Evolutionary conservation across 2,797 vertebrate species (phyloP).

Genomic region (Lepus townsendii): DNA sequence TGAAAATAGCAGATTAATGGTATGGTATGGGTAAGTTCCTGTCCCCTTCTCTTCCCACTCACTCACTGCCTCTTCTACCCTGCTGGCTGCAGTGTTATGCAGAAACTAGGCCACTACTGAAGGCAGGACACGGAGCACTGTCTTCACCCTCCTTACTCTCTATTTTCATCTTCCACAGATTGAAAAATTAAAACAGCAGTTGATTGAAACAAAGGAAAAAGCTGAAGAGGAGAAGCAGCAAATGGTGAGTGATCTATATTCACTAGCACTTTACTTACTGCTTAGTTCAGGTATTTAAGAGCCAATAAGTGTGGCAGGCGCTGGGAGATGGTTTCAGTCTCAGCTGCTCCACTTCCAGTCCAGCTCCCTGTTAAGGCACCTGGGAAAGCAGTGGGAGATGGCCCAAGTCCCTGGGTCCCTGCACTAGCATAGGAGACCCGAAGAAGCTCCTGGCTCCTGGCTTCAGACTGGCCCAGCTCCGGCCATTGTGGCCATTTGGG

Average conservation of each 20-base stretch:
- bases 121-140: not conserved
- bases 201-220: conserved; percentile 86
- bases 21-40: not conserved
- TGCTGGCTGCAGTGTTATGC: conserved; percentile 40
- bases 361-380: too few species aligned
- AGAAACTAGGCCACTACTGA: conserved; percentile 36
- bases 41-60: not conserved
- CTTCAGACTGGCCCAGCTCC: too few species aligned
- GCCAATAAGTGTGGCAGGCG: not conserved
- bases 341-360: too few species aligned
- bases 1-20: conserved; percentile 3
- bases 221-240: conserved; percentile 89
- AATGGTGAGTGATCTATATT: conserved; percentile 88
- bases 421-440: too few species aligned
- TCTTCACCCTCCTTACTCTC: not conserved
- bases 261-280: not conserved
- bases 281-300: conserved; percentile 6
- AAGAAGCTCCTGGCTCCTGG: too few species aligned
- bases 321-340: too few species aligned
- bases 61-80: not conserved
- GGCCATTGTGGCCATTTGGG: too few species aligned
- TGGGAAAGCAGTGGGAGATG: too few species aligned
- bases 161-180: conserved; percentile 88
- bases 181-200: conserved; percentile 88
- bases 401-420: too few species aligned